A percentile compares a stretch with the other conserved stretches of the same genome.
phyloP scores from a whole-genome alignment of 2,888 invertebrate species.

The Melieria crassipennis region DNA sequence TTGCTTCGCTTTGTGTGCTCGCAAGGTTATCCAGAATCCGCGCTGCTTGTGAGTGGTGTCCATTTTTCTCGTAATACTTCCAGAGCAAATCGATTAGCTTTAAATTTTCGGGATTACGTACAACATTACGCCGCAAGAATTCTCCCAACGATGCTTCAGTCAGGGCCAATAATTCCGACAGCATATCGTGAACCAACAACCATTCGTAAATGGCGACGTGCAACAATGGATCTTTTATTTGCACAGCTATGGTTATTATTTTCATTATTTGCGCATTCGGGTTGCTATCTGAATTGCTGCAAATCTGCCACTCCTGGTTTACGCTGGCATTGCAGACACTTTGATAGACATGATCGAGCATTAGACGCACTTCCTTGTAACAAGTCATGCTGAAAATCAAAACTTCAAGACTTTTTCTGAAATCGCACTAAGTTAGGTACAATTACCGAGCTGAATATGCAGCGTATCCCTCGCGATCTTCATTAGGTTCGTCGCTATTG shows the following conservation, averaged over 20 bases:
- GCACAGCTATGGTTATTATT: constrained; percentile 75
- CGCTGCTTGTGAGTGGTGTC: constrained; percentile 92
- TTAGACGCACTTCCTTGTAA: constrained; percentile 85
- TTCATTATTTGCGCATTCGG: constrained; percentile 67
- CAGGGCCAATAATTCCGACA: constrained; percentile 73
- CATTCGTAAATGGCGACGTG: constrained; percentile 94
- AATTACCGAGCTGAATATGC: constrained; percentile 73
- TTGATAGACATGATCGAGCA: constrained; percentile 71
- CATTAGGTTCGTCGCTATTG: constrained; percentile 81
- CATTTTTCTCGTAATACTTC: constrained; percentile 94
- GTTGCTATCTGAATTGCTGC: constrained; percentile 47
- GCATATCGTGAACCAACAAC: constrained; percentile 83
- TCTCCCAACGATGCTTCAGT: constrained; percentile 66
- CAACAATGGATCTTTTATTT: constrained; percentile 84
- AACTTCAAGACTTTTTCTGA: background rate
- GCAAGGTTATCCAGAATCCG: constrained; percentile 89
- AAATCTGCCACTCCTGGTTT: constrained; percentile 49
- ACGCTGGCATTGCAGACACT: constrained; percentile 54
- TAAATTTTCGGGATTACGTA: constrained; percentile 70
- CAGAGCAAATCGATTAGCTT: constrained; percentile 85
- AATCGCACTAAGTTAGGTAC: background rate
- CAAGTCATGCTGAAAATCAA: constrained; percentile 79
- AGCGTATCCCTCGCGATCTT: constrained; percentile 84
- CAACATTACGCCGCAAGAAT: constrained; percentile 64
- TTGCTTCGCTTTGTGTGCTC: constrained; percentile 71